Percentiles rank a stretch among this genome's conserved stretches.
Conservation (phyloP, 92 coral and sea anemone genomes). For the Zoanthus solanderi region DNA sequence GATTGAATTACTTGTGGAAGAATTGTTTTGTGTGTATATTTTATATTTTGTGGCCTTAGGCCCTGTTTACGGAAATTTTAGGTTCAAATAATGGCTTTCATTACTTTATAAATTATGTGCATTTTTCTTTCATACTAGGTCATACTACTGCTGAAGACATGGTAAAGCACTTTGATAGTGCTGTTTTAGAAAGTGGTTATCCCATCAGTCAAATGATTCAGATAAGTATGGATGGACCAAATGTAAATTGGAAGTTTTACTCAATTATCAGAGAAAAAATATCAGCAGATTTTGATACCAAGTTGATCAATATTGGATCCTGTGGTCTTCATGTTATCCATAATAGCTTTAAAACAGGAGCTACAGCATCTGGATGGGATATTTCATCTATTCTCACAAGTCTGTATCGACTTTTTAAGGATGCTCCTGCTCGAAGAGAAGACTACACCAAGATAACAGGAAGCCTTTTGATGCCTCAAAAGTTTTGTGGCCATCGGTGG, state of each 20-base stretch:
- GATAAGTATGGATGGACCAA: conserved; percentile 43
- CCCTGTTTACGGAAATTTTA: conserved; percentile 15
- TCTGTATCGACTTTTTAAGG: conserved; percentile 56
- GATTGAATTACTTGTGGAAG: conserved; percentile 14
- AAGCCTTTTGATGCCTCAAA: conserved; percentile 43
- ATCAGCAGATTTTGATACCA: conserved; percentile 49
- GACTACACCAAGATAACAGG: conserved; percentile 53
- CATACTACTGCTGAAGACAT: conserved; percentile 59
- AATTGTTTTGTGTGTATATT: conserved; percentile 9
- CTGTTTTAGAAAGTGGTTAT: conserved; percentile 59
- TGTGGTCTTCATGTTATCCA: conserved; percentile 63
- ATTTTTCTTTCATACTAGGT: conserved; percentile 34
- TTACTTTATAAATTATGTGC: conserved; percentile 3
- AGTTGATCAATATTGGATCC: conserved; percentile 60
- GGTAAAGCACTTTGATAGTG: conserved; percentile 52
- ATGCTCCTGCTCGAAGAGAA: conserved; percentile 65
- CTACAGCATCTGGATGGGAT: conserved; percentile 57
- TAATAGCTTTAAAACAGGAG: conserved; percentile 62
- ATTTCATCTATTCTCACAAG: conserved; percentile 41
- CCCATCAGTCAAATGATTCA: conserved; percentile 47
- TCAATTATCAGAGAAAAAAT: conserved; percentile 32
- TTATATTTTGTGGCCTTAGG: conserved; percentile 14
- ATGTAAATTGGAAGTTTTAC: conserved; percentile 50
- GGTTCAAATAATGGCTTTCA: conserved; percentile 14
- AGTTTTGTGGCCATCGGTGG: conserved; percentile 56